phyloP scores from a whole-genome alignment of 1,140 invertebrate genomes.

The Nasonia vitripennis region DNA sequence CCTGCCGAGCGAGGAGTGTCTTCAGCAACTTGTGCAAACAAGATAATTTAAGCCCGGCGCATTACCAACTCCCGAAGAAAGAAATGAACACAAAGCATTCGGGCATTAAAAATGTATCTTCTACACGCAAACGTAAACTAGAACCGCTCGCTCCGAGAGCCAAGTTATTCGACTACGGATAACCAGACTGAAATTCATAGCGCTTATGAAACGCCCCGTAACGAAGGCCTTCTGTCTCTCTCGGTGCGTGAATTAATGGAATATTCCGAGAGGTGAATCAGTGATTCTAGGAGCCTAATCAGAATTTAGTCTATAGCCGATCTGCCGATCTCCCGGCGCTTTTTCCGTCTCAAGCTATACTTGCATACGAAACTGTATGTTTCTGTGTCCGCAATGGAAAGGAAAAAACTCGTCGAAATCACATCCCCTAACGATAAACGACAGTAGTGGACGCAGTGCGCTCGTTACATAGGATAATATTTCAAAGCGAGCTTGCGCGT shows the following conservation, averaged over 20 bases:
- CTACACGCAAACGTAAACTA: neutral
- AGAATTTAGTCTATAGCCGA: neutral
- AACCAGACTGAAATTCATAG: neutral
- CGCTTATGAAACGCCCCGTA: neutral
- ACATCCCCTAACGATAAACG: too few species aligned
- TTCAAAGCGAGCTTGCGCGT: neutral
- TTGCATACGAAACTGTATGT: too few species aligned
- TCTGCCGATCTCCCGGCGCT: too few species aligned
- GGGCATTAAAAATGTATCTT: conserved; percentile 27
- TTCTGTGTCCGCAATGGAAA: too few species aligned
- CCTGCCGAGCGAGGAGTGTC: neutral
- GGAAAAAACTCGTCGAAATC: too few species aligned
- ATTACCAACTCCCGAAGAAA: conserved; percentile 20
- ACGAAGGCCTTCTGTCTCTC: neutral
- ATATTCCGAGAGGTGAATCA: neutral
- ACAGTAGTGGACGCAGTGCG: too few species aligned
- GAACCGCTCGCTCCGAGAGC: too few species aligned
- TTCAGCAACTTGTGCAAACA: conserved; percentile 4
- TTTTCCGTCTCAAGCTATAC: too few species aligned
- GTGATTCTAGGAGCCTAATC: neutral
- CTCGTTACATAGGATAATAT: neutral
- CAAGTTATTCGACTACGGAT: neutral
- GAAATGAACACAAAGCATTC: conserved; percentile 25
- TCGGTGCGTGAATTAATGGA: neutral
- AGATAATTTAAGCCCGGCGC: conserved; percentile 23